A percentile compares a stretch with the other conserved stretches of the same genome.
These are phyloP conservation scores for Hippasteria phrygiana DNA, from an alignment of 53 echinoderm and acorn worm species.

Conservation along the genomic window DNA sequence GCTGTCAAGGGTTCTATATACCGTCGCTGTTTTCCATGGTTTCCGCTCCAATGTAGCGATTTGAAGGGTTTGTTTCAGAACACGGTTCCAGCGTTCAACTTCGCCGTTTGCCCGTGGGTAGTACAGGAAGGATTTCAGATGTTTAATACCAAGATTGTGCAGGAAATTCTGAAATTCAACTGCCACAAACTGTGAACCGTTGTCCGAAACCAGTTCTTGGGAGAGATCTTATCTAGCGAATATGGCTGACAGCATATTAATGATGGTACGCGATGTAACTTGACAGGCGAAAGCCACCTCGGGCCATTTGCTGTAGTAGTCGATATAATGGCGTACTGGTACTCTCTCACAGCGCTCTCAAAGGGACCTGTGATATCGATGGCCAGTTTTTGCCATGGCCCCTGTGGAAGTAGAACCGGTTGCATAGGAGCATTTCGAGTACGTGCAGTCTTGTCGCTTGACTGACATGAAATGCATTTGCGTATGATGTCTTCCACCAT, in stretches of 20 bases:
- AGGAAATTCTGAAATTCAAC: conserved; percentile 61
- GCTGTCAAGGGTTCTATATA: conserved; percentile 33
- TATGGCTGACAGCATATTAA: conserved; percentile 28
- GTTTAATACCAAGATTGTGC: conserved; percentile 62
- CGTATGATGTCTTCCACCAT: conserved; percentile 56
- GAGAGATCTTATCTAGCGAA: conserved; percentile 70
- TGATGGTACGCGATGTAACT: conserved; percentile 55
- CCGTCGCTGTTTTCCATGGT: conserved; percentile 39
- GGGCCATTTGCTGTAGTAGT: conserved; percentile 64
- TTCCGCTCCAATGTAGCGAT: conserved; percentile 33
- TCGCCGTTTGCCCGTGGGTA: conserved; percentile 72
- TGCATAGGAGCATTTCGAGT: conserved; percentile 63
- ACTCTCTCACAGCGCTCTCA: conserved; percentile 41
- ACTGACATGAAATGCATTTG: conserved; percentile 57
- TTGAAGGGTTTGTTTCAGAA: conserved; percentile 65
- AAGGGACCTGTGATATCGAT: conserved; percentile 77
- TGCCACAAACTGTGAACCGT: conserved; percentile 68
- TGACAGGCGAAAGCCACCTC: conserved; percentile 52
- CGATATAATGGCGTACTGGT: conserved; percentile 42
- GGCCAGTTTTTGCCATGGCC: conserved; percentile 70
- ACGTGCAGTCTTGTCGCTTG: conserved; percentile 64
- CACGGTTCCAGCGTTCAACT: conserved; percentile 63
- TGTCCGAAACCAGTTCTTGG: conserved; percentile 70
- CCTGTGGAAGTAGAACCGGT: conserved; percentile 50
- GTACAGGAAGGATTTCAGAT: conserved; percentile 57